These are phyloP conservation scores for Drosophila rufa DNA, from an alignment of 1,140 invertebrate genomes.

Conservation along the genomic window DNA sequence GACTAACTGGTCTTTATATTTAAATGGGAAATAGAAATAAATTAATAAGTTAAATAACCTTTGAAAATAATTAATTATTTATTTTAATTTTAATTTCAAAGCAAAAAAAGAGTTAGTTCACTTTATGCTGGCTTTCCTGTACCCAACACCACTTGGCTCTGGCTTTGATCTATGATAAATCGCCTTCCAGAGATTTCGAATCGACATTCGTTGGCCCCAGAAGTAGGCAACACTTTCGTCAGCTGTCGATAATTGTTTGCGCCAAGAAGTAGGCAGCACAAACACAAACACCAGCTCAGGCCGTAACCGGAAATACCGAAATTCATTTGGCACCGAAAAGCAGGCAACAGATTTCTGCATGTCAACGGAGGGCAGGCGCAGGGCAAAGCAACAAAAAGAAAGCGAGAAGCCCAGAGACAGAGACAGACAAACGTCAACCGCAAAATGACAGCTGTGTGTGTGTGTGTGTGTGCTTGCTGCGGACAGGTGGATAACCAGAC, in stretches of 20 bases:
- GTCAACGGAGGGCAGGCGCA: constrained; percentile 9
- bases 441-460: constrained; percentile 30
- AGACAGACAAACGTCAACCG: constrained; percentile 18
- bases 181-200: too few relatives aligned
- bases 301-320: constrained; percentile 2
- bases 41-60: too few relatives aligned
- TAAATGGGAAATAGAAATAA: neutral
- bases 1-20: neutral
- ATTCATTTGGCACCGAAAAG: constrained; percentile 13
- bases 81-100: too few relatives aligned
- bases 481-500: constrained; percentile 30
- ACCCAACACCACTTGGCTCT: too few relatives aligned
- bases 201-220: neutral
- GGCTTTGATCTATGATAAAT: too few relatives aligned
- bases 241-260: neutral
- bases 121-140: too few relatives aligned
- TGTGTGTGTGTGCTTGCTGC: constrained; percentile 5
- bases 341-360: constrained; percentile 23
- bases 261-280: constrained; percentile 4
- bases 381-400: neutral
- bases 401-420: neutral
- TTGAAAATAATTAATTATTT: too few relatives aligned
- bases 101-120: too few relatives aligned
- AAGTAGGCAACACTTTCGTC: constrained; percentile 1
- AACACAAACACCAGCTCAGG: neutral